phyloP scores from a whole-genome alignment of 2,888 invertebrate genomes.

The Molanna angustata region DNA sequence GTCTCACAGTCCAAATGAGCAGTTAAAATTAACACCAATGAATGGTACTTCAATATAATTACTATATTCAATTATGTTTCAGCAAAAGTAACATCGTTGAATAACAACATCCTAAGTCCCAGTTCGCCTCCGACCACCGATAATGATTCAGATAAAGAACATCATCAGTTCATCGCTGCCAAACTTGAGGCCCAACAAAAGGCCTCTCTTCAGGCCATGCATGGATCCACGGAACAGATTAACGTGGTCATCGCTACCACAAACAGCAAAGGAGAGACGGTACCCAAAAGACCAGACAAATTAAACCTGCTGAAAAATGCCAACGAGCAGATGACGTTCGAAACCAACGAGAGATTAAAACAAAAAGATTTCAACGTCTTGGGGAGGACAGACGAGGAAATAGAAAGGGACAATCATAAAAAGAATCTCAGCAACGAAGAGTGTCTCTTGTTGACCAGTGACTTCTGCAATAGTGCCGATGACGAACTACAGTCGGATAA shows the following conservation, averaged over 20 bases:
- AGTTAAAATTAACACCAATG: too few relatives aligned
- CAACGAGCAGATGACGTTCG: constrained; percentile 48
- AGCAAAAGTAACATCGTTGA: constrained; percentile 59
- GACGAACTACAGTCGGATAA: constrained; percentile 56
- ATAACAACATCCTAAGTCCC: constrained; percentile 50
- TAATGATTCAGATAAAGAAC: constrained; percentile 41
- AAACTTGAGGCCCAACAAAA: constrained; percentile 41
- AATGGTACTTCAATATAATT: too few relatives aligned
- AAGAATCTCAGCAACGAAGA: constrained; percentile 41
- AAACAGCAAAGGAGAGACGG: constrained; percentile 50
- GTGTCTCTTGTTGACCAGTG: constrained; percentile 28
- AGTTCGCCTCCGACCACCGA: constrained; percentile 35
- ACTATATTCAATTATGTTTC: too few relatives aligned
- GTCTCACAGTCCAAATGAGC: background rate
- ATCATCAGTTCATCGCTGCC: constrained; percentile 39
- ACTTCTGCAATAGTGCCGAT: constrained; percentile 30
- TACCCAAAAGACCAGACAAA: constrained; percentile 53
- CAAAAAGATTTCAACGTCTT: constrained; percentile 20
- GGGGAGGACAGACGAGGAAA: constrained; percentile 42
- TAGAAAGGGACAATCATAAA: constrained; percentile 52
- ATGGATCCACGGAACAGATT: constrained; percentile 33
- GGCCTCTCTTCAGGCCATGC: constrained; percentile 35
- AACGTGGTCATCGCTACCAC: constrained; percentile 47
- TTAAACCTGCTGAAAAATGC: constrained; percentile 50
- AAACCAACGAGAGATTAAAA: constrained; percentile 26